phyloP scores from a whole-genome alignment of 2,113 vertebrate genomes.

The Myiopsitta monachus region DNA sequence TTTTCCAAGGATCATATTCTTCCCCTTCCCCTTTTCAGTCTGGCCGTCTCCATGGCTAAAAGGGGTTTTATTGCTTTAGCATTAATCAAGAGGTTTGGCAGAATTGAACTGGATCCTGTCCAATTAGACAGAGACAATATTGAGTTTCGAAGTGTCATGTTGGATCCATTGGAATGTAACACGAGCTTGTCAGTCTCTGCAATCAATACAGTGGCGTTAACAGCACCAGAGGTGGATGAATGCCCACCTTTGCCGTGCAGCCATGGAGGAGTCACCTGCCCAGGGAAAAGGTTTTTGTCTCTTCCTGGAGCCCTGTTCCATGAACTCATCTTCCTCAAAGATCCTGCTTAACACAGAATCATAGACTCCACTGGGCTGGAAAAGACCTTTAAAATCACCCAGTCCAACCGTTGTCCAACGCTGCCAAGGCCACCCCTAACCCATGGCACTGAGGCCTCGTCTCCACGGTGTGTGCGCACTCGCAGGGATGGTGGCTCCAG shows the following conservation, averaged over 20 bases:
- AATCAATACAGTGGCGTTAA: background rate
- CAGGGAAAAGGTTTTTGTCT: background rate
- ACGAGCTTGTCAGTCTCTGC: background rate
- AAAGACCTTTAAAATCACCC: background rate
- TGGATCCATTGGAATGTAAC: background rate
- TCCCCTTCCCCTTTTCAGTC: background rate
- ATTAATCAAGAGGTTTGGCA: background rate
- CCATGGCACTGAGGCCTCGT: background rate
- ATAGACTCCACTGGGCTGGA: background rate
- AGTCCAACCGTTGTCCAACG: background rate
- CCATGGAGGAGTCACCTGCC: background rate
- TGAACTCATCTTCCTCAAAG: background rate
- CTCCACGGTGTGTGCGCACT: background rate
- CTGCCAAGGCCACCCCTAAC: background rate
- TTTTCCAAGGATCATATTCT: constrained; percentile 16
- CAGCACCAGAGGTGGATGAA: background rate
- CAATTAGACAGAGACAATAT: background rate
- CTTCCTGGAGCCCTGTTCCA: accelerated
- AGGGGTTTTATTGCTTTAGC: constrained; percentile 24
- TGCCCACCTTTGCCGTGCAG: background rate
- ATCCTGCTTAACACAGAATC: background rate
- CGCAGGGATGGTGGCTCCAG: background rate
- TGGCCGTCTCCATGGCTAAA: background rate
- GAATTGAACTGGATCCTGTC: background rate
- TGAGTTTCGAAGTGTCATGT: background rate